Percentiles rank a stretch among this genome's conserved stretches.
phyloP scores from a whole-genome alignment of 2,113 vertebrate genomes.

The Smithornis capensis region DNA sequence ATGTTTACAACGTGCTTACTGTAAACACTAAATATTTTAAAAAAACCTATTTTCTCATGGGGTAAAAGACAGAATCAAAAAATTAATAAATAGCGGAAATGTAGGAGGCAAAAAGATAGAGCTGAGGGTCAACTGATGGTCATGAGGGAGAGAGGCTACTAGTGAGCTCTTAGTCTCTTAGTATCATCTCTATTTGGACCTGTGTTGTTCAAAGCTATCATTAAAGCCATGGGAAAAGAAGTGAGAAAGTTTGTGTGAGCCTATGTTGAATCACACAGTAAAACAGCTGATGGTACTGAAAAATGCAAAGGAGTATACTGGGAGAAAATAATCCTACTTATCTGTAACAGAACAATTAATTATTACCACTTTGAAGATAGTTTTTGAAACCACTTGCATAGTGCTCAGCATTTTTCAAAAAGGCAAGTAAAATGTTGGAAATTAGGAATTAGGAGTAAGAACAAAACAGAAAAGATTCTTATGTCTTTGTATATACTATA shows the following conservation, averaged over 20 bases:
- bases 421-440: not conserved
- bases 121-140: not conserved
- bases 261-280: not conserved
- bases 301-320: not conserved
- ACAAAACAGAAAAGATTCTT: not conserved
- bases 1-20: not conserved
- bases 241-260: not conserved
- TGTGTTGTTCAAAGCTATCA: not conserved
- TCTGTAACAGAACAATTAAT: not conserved
- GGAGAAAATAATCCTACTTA: not conserved
- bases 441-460: not conserved
- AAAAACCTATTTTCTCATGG: not conserved
- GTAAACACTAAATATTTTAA: not conserved
- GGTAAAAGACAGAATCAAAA: not conserved
- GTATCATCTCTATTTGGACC: not conserved
- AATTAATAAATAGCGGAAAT: not conserved
- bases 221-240: not conserved
- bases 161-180: fast-evolving
- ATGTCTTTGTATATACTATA: not conserved
- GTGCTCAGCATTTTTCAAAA: not conserved
- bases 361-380: not conserved
- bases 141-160: not conserved
- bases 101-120: not conserved
- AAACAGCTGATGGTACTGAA: not conserved
- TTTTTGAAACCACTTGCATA: not conserved